phyloP scores from a whole-genome alignment of 1,140 invertebrate species.

The Zaprionus nigranus region DNA sequence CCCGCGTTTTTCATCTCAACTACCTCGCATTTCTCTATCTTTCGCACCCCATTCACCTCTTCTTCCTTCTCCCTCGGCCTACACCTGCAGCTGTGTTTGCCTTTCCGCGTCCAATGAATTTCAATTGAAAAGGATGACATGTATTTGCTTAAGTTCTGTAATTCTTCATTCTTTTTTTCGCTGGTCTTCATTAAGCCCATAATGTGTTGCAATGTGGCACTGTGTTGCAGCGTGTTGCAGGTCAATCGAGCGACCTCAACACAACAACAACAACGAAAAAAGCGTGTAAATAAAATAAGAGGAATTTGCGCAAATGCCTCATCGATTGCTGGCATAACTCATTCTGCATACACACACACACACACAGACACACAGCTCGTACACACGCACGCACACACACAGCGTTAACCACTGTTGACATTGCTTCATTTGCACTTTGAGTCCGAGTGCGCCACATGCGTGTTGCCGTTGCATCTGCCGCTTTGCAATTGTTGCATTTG shows the following conservation, averaged over 20 bases:
- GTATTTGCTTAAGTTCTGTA: conserved; percentile 22
- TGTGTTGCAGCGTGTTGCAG: conserved; percentile 36
- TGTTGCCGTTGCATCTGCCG: conserved; percentile 12
- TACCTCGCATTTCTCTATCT: too few relatives aligned
- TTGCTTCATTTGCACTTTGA: conserved; percentile 55
- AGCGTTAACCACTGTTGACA: conserved; percentile 62
- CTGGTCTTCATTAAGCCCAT: conserved; percentile 13
- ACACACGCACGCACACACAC: not conserved
- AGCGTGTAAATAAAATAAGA: conserved; percentile 17
- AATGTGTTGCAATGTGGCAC: conserved; percentile 34
- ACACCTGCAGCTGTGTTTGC: not conserved
- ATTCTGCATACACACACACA: conserved; percentile 64
- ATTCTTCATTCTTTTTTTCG: conserved; percentile 12
- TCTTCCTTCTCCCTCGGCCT: too few relatives aligned
- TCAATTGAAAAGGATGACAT: conserved; percentile 8
- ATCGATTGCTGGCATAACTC: conserved; percentile 69
- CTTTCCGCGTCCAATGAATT: not conserved
- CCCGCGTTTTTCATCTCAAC: too few relatives aligned
- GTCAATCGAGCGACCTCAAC: conserved; percentile 14
- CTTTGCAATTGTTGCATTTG: conserved; percentile 75
- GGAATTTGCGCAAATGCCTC: conserved; percentile 35
- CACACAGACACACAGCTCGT: conserved; percentile 44
- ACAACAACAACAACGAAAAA: conserved; percentile 22
- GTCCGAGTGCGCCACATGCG: conserved; percentile 9
- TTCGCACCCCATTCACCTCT: not conserved